Conservation (phyloP, 2,888 invertebrate species). For the Anthophora plumipes region DNA sequence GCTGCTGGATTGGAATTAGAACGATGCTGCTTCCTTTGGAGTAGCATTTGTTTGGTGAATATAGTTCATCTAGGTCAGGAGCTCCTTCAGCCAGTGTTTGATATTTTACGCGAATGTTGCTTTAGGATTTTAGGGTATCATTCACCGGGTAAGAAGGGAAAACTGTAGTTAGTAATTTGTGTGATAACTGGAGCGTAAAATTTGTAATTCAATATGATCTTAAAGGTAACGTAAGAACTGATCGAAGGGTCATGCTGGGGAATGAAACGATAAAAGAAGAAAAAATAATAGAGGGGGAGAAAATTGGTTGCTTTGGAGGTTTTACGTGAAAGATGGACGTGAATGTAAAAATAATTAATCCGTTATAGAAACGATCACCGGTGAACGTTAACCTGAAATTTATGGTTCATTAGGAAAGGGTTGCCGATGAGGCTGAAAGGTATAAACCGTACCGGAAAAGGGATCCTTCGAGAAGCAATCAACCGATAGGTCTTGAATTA, state of each 20-base stretch:
- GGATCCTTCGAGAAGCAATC: slow-evolving; percentile 32
- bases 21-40: slow-evolving; percentile 1
- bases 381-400: slow-evolving; percentile 59
- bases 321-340: slow-evolving; percentile 1
- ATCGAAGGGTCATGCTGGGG: background rate
- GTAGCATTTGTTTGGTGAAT: background rate
- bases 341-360: slow-evolving; percentile 55
- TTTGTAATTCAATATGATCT: background rate
- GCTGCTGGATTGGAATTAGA: background rate
- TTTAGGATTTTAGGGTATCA: background rate
- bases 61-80: slow-evolving; percentile 6
- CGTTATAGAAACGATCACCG: slow-evolving; percentile 28
- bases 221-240: background rate
- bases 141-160: no score
- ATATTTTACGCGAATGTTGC: slow-evolving; percentile 1
- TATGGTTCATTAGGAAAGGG: slow-evolving; percentile 61
- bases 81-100: slow-evolving; percentile 1
- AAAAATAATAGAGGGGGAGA: no score
- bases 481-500: slow-evolving; percentile 39
- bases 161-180: background rate
- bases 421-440: slow-evolving; percentile 45
- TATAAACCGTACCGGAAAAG: slow-evolving; percentile 55
- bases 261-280: background rate
- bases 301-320: background rate
- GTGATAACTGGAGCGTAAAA: background rate